Evolutionary conservation across 2,888 invertebrate species (phyloP), one percentile per base, ranked within the genome.

Genomic region (Nymphalis polychloros): DNA sequence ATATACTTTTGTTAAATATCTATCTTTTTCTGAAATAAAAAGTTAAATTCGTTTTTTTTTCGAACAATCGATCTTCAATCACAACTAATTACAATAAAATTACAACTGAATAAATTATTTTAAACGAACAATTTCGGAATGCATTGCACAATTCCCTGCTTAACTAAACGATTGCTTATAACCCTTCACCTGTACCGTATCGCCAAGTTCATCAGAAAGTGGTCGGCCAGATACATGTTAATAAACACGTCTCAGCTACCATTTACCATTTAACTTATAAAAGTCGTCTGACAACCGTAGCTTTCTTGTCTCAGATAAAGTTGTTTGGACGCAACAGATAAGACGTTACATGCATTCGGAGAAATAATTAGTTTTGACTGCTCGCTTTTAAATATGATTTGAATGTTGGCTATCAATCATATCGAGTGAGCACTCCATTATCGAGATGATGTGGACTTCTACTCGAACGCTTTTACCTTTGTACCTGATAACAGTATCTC

Each of bases 121-220:
- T 13, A 41, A 41, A 41, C 35, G 8, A 41, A 41, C 41, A 41
- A 17, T 27, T 16, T 31, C 27, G 53, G 8, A 41, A 57, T 10
- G 19, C n/a, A 19, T 19, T 57, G 4, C 35, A n/a, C 19, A 19
- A 41, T 41, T 8, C 35, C 35, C 6, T 20, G 16, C 27, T 7
- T 17, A 49, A 17, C 23, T 20, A 27, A 7, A 57, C 35, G 35
- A 19, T 57, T 16, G 8, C 27, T 57, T 41, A 41, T 57, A 72
- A 68, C 60, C 78, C 69, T 79, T 79, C 79, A 82, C 78, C 79
- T 78, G 81, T 55, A n/a, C 48, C 62, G 74, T 85, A 85, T 84
- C 85, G 75, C 73, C 74, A 79, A 81, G 80, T 80, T 78, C 78
- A 86, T 86, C 87, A 81, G 82, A 83, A 82, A 84, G 82, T 80